These are phyloP conservation scores for Bathynomus jamesi DNA, from an alignment of 1,140 invertebrate species.

Conservation along the genomic window DNA sequence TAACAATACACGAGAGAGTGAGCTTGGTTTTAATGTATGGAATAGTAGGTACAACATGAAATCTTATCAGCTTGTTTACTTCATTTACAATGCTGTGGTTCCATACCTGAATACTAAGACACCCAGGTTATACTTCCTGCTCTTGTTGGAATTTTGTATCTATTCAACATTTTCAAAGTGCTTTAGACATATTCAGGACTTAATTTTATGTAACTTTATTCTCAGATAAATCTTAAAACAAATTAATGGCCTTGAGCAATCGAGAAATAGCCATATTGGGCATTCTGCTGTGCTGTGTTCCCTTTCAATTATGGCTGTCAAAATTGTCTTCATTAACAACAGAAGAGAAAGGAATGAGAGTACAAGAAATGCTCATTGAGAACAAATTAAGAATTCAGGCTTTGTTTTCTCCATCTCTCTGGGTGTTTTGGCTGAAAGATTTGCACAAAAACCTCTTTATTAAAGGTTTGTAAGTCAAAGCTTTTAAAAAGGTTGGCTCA, in stretches of 20 bases:
- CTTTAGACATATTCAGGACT: no score
- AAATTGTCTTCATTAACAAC: slow-evolving; percentile 4
- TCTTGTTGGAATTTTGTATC: no score
- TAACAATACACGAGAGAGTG: no score
- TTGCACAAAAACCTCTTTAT: slow-evolving; percentile 6
- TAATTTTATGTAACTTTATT: no score
- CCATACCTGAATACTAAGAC: no score
- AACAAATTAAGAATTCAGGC: background rate
- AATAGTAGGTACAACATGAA: no score
- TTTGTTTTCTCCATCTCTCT: slow-evolving; percentile 4
- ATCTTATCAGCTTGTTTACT: no score
- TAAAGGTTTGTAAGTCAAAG: background rate
- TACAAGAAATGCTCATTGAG: slow-evolving; percentile 7
- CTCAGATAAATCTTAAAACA: background rate
- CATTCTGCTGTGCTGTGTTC: slow-evolving; percentile 21
- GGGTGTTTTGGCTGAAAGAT: slow-evolving; percentile 6
- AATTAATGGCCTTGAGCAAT: slow-evolving; percentile 11
- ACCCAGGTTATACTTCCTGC: no score
- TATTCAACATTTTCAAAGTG: no score
- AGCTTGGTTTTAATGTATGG: no score
- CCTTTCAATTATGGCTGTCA: slow-evolving; percentile 22
- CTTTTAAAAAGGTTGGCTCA: background rate
- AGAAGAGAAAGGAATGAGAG: slow-evolving; percentile 4
- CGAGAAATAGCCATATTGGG: slow-evolving; percentile 19
- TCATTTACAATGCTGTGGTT: no score